phyloP scores from a whole-genome alignment of 1,140 invertebrate species.

The Anagrus nilaparvatae region DNA sequence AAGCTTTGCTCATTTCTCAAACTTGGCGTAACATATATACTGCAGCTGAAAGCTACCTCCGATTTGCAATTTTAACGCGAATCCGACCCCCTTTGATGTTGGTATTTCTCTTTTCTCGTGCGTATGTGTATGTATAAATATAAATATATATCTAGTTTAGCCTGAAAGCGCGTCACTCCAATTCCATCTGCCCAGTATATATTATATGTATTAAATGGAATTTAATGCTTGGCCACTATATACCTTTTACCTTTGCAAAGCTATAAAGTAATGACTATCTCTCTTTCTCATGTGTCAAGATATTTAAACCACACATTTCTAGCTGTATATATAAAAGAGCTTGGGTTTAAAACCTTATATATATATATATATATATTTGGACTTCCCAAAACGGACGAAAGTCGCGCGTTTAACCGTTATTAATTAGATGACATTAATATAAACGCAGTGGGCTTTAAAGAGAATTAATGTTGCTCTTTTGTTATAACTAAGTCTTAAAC shows the following conservation, averaged over 20 bases:
- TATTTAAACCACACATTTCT: constrained; percentile 17
- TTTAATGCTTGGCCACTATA: constrained; percentile 21
- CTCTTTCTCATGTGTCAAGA: constrained; percentile 10
- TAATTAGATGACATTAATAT: constrained; percentile 35
- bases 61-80: constrained; percentile 17
- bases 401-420: constrained; percentile 31
- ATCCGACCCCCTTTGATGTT: constrained; percentile 18
- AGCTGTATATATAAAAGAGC: no score
- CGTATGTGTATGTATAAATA: background rate
- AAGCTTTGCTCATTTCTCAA: no score
- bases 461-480: constrained; percentile 30
- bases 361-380: no score
- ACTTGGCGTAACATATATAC: no score
- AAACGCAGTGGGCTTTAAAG: constrained; percentile 29
- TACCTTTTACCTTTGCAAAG: constrained; percentile 11
- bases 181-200: constrained; percentile 5
- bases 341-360: no score
- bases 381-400: constrained; percentile 20
- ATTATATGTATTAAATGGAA: constrained; percentile 25
- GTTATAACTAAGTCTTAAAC: no score
- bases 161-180: background rate
- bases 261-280: background rate
- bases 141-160: background rate
- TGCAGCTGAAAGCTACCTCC: constrained; percentile 17
- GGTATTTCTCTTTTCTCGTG: background rate